These are phyloP conservation scores for Platichthys flesus DNA, from an alignment of 2,113 vertebrate genomes.

Conservation along the genomic window DNA sequence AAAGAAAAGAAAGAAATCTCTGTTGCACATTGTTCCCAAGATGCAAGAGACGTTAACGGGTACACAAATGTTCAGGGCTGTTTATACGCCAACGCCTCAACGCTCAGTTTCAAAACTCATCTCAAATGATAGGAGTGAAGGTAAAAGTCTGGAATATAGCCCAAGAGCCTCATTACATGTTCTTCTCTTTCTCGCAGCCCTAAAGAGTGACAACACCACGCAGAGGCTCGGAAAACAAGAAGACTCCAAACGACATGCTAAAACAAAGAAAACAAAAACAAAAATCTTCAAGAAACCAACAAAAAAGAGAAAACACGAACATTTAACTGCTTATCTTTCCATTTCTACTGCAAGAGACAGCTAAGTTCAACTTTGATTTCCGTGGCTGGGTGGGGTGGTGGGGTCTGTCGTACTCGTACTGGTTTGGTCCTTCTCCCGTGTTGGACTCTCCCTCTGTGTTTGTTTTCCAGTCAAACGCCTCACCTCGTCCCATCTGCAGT, in stretches of 20 bases:
- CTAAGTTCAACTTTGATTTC: conserved; percentile 60
- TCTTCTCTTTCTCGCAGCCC: conserved; percentile 39
- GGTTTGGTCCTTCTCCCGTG: conserved; percentile 47
- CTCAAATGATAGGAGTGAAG: not conserved
- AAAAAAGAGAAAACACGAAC: conserved; percentile 70
- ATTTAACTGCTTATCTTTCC: conserved; percentile 78
- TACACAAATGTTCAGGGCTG: not conserved
- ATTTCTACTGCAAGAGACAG: conserved; percentile 74
- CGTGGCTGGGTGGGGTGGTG: conserved; percentile 43
- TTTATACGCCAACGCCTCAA: not conserved
- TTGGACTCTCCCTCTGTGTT: conserved; percentile 43
- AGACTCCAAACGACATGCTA: conserved; percentile 65
- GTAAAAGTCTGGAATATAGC: not conserved
- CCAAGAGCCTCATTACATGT: not conserved
- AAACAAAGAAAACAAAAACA: conserved; percentile 68
- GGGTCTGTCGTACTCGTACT: conserved; percentile 36
- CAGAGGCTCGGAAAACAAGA: conserved; percentile 71
- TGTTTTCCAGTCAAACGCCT: conserved; percentile 5
- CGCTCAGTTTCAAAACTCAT: too few species aligned
- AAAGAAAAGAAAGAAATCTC: not conserved
- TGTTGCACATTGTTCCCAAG: not conserved
- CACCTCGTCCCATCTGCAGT: conserved; percentile 15
- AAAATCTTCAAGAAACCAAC: conserved; percentile 70
- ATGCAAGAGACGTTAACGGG: not conserved
- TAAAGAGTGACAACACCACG: conserved; percentile 51